Base-by-base conservation (phyloP, 1,140 invertebrate species). In the Drosophila pectinifera region DNA sequence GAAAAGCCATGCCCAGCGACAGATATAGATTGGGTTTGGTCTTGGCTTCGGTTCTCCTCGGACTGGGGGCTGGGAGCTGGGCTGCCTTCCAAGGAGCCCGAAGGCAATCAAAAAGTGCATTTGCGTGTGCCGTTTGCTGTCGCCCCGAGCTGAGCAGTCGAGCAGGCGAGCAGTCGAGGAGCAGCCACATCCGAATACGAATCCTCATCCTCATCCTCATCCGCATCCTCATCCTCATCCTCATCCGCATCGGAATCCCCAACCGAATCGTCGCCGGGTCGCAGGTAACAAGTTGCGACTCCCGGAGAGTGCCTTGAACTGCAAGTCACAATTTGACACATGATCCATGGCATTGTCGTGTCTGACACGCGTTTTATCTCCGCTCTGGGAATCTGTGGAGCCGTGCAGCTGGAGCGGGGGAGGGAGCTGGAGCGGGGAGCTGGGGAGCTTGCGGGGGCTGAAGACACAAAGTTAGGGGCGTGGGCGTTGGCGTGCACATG, bases 71-170 rank as follows among this genome's bases (percentile, higher is more conserved):
- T 38, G 36, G 62, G 38, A n/a, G n/a, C n/a, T n/a, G 63, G 28
- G n/a, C 24, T 24, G 36, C n/a, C n/a, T 67, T 38, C n/a, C 11
- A 38, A 63, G 43, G 16, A 24, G 22, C 26, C 83, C 79, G 62
- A 73, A 77, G 83, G 83, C 83, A 86, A 86, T 86, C 83, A 86
- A 88, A 88, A 88, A 88, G 83, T 83, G 83, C 84, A 86, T 86
- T 86, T 86, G 82, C 83, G 83, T 86, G 82, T 86, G 75, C 62
- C 75, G 75, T 75, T 82, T 85, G 73, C 68, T 45, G 77, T 78
- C 61, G 78, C 82, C 79, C 53, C 48, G 28, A 58, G 75, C 80
- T 56, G 48, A 63, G 72, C 59, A 53, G 46, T 62, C 22, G 22
- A 22, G 22, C n/a, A n/a, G n/a, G n/a, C 28, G 49, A 80, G 63